phyloP scores from a whole-genome alignment of 2,888 invertebrate species.

The Drosophila demipolita region DNA sequence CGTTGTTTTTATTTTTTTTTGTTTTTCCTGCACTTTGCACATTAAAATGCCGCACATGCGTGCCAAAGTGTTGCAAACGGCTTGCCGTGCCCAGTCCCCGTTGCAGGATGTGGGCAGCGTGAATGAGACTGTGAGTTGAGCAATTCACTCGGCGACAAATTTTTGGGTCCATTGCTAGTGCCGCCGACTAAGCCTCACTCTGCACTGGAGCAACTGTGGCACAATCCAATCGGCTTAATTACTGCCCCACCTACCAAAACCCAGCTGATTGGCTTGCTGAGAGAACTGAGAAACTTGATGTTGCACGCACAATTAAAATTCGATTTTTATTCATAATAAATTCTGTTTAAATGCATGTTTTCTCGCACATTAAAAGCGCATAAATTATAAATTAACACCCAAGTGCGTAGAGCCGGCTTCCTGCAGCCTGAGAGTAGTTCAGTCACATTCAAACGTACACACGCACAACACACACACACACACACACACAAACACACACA shows the following conservation, averaged over 20 bases:
- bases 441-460: slow-evolving; percentile 3
- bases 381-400: slow-evolving; percentile 82
- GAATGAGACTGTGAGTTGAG: slow-evolving; percentile 50
- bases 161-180: slow-evolving; percentile 40
- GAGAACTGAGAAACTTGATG: slow-evolving; percentile 3
- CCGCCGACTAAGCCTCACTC: slow-evolving; percentile 4
- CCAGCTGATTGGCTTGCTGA: slow-evolving; percentile 11
- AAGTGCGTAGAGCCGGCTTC: slow-evolving; percentile 61
- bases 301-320: slow-evolving; percentile 63
- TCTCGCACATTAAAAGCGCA: slow-evolving; percentile 79
- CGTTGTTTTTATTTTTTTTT: slow-evolving; percentile 19
- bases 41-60: slow-evolving; percentile 82
- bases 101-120: slow-evolving; percentile 54
- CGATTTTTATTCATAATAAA: slow-evolving; percentile 80
- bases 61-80: slow-evolving; percentile 71
- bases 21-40: slow-evolving; percentile 62
- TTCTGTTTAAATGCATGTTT: slow-evolving; percentile 80
- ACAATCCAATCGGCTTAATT: slow-evolving; percentile 36
- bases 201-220: slow-evolving; percentile 3
- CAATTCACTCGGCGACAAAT: slow-evolving; percentile 69
- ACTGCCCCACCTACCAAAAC: slow-evolving; percentile 53
- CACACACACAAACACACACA: slow-evolving; percentile 1
- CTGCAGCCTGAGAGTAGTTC: slow-evolving; percentile 8
- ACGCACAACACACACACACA: no score
- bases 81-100: slow-evolving; percentile 21